Evolutionary conservation across 2,797 vertebrate species (phyloP), one percentile per base, ranked within the genome.

Genomic region (Nannoperca obscura): DNA sequence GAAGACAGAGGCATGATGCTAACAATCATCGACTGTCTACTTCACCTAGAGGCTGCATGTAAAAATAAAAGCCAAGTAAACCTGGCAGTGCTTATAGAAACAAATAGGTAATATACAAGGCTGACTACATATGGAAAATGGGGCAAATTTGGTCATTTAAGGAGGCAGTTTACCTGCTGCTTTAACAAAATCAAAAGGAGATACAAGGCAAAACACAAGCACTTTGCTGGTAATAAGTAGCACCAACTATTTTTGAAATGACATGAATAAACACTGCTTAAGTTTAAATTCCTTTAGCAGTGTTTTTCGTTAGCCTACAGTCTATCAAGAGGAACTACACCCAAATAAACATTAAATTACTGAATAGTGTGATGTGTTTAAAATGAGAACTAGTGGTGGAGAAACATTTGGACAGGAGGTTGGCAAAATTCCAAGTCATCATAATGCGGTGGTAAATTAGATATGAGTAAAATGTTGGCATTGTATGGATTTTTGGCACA

Each of bases 211-310:
- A 84, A 90, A 92, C 84, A 89, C 67, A 93, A 88, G 85, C 84
- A 83, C 80, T 88, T 89, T 90, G 90, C 91, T 93, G 92, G 90
- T 92, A 85, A 89, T 73, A 91, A 89, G 72, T 94, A 94, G 93
- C 93, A 94, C 93, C 92, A 82, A 94, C 86, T 76, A 63, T 60
- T 87, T 78, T 40, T 72, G 60, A 84, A 86, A 87, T 81, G 72
- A 82, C 70, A 76, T 40, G 47, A 68, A 42, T 63, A 70, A 85
- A 90, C 65, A 77, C 52, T 60, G 69, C 38, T 81, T 5, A 83
- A 72, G 49, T 64, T 83, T 62, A 17, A 75, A 83, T 84, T 76
- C 65, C 69, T 9, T 47, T 47, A 46, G 44, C 17, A 46, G 17
- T 7, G 17, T 46, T 46, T 46, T 46, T 46, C 44, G 2, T 19